Conservation (phyloP, 1,140 invertebrate species). For the Pseudomyrmex sp. region DNA sequence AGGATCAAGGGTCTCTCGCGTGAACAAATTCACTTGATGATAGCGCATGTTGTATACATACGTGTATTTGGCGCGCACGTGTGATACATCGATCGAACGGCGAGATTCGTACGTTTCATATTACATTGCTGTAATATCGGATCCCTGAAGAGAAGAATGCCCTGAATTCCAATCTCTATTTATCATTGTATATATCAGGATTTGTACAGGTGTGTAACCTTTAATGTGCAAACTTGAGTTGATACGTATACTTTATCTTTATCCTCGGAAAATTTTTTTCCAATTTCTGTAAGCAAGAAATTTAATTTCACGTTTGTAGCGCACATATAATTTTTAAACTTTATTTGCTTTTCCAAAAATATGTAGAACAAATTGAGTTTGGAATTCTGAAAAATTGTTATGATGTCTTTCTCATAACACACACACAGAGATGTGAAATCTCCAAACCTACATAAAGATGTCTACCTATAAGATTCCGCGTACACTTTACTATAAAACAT, state of each 20-base stretch:
- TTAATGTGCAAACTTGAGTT: not conserved
- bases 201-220: not conserved
- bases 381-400: not conserved
- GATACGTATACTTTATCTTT: not conserved
- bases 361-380: not conserved
- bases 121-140: not conserved
- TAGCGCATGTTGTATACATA: not conserved
- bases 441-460: not conserved
- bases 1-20: conserved; percentile 1
- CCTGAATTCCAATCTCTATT: not conserved
- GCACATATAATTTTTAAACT: no score
- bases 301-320: not conserved
- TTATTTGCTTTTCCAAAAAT: not conserved
- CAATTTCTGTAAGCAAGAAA: not conserved
- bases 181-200: not conserved
- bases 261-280: not conserved
- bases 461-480: no score
- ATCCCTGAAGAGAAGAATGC: not conserved
- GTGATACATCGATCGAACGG: conserved; percentile 11
- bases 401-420: no score
- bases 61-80: not conserved
- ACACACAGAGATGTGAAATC: not conserved
- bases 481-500: no score
- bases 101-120: not conserved
- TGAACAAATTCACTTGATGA: conserved; percentile 35